Percentiles rank a stretch among this genome's conserved stretches.
Conservation (phyloP, 2,888 invertebrate species). For the Andrena bucephala region DNA sequence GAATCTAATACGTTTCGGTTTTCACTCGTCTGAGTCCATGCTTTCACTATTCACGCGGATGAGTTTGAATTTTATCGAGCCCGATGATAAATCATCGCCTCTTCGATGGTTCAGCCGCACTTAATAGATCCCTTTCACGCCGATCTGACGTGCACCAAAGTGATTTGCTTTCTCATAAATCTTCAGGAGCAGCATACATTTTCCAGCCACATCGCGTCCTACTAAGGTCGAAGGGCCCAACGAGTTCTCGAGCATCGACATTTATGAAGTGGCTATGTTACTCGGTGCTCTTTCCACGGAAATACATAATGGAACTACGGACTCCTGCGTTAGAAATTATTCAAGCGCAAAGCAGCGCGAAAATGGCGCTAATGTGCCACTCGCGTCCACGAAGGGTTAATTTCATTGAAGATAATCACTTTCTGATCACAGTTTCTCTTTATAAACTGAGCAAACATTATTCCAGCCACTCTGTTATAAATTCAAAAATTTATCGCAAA, state of each 20-base stretch:
- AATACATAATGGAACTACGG: conserved; percentile 28
- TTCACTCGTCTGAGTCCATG: background rate
- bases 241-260: conserved; percentile 31
- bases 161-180: conserved; percentile 66
- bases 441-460: too few species aligned
- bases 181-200: conserved; percentile 47
- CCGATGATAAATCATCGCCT: conserved; percentile 51
- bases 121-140: conserved; percentile 47
- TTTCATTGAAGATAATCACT: too few species aligned
- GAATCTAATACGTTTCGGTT: background rate
- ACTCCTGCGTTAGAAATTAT: conserved; percentile 40
- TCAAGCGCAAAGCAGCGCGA: background rate
- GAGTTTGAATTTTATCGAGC: background rate
- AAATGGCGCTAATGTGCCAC: too few species aligned
- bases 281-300: conserved; percentile 24
- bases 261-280: conserved; percentile 53
- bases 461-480: too few species aligned
- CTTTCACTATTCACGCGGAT: background rate
- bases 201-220: conserved; percentile 37
- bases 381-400: too few species aligned
- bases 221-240: conserved; percentile 25
- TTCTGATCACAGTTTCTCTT: too few species aligned
- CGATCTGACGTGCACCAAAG: conserved; percentile 35
- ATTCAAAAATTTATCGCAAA: too few species aligned
- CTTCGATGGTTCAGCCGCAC: conserved; percentile 37